Conservation (phyloP, 2,113 vertebrate genomes). For the Telmatochromis brachygnathus region DNA sequence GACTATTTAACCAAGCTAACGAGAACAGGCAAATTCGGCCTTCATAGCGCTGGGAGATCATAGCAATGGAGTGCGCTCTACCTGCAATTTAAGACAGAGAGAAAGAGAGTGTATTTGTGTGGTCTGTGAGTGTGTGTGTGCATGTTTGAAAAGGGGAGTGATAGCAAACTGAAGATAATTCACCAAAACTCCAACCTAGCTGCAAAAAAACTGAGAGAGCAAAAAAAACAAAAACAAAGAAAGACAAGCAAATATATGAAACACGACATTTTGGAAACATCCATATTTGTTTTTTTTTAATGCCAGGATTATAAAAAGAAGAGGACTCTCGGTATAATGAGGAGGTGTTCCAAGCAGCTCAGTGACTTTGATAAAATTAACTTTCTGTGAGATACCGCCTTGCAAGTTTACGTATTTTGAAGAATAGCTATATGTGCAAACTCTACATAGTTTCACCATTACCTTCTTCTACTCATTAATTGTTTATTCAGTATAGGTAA, state of each 20-base stretch:
- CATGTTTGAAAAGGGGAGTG: neutral
- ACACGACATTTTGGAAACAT: neutral
- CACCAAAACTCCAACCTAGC: slow-evolving; percentile 19
- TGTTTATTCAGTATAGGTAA: slow-evolving; percentile 11
- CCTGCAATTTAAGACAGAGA: slow-evolving; percentile 5
- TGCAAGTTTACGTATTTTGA: neutral
- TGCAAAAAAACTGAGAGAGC: slow-evolving; percentile 43
- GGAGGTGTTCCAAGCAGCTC: neutral
- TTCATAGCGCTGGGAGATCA: slow-evolving; percentile 19
- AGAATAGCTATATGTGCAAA: neutral
- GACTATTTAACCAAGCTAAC: slow-evolving; percentile 69
- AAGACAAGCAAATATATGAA: neutral
- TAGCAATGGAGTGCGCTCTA: slow-evolving; percentile 9
- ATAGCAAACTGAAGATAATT: slow-evolving; percentile 18
- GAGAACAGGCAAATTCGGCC: slow-evolving; percentile 44
- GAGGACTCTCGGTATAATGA: neutral
- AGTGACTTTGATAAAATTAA: neutral
- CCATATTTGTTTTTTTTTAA: neutral
- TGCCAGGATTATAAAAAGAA: neutral
- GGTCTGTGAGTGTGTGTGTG: neutral
- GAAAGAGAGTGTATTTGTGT: neutral
- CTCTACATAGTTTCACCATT: neutral
- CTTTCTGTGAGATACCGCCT: neutral
- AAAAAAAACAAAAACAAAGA: neutral
- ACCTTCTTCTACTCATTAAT: neutral